Conservation (phyloP, 2,113 vertebrate species). For the Syngnathus typhle region DNA sequence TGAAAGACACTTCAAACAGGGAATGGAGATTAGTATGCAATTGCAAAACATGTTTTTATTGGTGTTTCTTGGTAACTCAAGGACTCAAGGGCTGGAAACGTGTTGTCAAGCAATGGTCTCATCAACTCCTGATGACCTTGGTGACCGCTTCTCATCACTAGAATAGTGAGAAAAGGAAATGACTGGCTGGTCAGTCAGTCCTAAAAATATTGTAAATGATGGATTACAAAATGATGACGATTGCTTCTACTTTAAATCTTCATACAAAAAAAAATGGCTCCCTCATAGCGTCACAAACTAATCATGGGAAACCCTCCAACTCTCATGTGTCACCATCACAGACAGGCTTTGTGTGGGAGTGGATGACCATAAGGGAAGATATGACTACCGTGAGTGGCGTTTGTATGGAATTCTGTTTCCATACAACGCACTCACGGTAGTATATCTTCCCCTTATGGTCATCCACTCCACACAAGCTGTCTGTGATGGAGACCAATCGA, state of each 20-base stretch:
- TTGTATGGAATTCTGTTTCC: too few relatives aligned
- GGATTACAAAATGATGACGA: background rate
- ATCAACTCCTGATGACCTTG: background rate
- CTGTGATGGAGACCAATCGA: too few relatives aligned
- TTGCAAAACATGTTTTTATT: too few relatives aligned
- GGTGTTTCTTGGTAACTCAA: too few relatives aligned
- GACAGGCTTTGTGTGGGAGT: background rate
- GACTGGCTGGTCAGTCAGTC: background rate
- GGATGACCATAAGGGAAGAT: slow-evolving; percentile 1
- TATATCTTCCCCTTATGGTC: too few relatives aligned
- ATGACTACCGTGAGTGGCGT: background rate
- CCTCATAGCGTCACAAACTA: background rate
- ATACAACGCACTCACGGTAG: too few relatives aligned
- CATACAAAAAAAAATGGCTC: background rate
- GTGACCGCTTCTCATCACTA: background rate
- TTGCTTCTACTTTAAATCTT: background rate
- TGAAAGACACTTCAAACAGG: too few relatives aligned
- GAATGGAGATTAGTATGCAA: too few relatives aligned
- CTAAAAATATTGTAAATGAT: background rate
- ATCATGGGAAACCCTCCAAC: background rate
- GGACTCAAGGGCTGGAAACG: too few relatives aligned
- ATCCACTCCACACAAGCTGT: too few relatives aligned
- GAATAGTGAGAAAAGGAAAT: background rate
- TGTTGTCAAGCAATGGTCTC: too few relatives aligned
- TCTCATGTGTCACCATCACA: background rate